Base-by-base conservation (phyloP, 1,140 invertebrate genomes). In the Pseudomyrmex flavicornis region DNA sequence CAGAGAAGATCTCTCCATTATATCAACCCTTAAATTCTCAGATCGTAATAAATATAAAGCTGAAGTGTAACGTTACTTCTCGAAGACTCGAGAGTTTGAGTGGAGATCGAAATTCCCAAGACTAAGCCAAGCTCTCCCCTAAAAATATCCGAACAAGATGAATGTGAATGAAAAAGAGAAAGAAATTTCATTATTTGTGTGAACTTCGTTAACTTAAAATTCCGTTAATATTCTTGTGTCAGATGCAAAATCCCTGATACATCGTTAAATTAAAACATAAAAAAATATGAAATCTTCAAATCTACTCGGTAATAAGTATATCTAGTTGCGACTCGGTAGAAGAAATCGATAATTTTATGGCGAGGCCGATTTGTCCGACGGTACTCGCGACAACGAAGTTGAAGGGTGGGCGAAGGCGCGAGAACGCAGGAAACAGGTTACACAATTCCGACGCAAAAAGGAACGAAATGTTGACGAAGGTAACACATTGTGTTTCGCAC, bases 381-480 rank as follows among this genome's bases (percentile, higher is more conserved):
- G 17, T 79, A 44, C 52, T 79, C 75, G 75, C 35, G 35, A 35
- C 35, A 35, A 79, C 44, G 52, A 62, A 20, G 48, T 50, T 75
- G 22, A 59, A 35, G 48, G 62, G 35, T 68, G 66, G 35, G n/a
- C 54, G 35, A 79, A 61, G 65, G 84, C 61, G 76, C 61, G 76
- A 59, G 69, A 80, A 80, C 68, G 80, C 61, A 80, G 65, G 76
- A 84, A 82, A 69, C 79, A 86, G 84, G 88, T 89, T 35, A 88
- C 80, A 83, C 74, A 75, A 84, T 89, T 88, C 62, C 35, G 70
- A 22, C 72, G 87, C 70, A 84, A 80, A 89, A 89, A 89, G 88
- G 80, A 89, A 89, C 87, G 73, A 88, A 89, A 86, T 35, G 35
- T 76, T 83, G 68, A 87, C 88, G 76, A 59, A 87, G 35, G 88